Conservation (phyloP, 92 coral and sea anemone genomes). For the Parazoanthus darwini region DNA sequence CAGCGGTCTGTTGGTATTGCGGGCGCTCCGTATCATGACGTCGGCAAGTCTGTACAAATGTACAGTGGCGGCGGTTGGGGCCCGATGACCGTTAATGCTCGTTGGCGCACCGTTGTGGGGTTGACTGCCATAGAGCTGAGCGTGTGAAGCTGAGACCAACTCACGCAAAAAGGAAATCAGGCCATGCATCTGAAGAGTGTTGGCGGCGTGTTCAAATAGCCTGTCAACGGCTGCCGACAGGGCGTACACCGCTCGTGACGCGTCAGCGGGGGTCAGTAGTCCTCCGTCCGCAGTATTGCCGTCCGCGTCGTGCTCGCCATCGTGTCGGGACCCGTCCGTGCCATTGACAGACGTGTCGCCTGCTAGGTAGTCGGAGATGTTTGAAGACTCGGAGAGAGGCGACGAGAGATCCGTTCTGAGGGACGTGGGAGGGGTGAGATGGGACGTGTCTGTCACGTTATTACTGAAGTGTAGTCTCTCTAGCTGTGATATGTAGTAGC, state of each 20-base stretch:
- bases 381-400: conserved; percentile 88
- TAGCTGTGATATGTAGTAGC: conserved; percentile 85
- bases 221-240: conserved; percentile 98
- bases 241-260: conserved; percentile 95
- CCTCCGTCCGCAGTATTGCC: conserved; percentile 67
- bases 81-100: conserved; percentile 49
- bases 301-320: conserved; percentile 68
- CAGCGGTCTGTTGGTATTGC: conserved; percentile 95
- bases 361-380: conserved; percentile 83
- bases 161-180: conserved; percentile 73
- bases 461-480: conserved; percentile 81
- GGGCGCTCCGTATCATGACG: conserved; percentile 95
- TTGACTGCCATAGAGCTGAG: conserved; percentile 74
- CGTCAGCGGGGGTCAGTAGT: conserved; percentile 81
- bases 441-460: conserved; percentile 65
- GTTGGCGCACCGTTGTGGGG: conserved; percentile 45
- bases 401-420: conserved; percentile 76
- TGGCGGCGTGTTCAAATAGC: conserved; percentile 95
- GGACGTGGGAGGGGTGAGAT: conserved; percentile 48
- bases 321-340: conserved; percentile 66
- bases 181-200: conserved; percentile 77
- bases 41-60: conserved; percentile 96
- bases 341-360: conserved; percentile 89
- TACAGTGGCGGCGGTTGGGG: conserved; percentile 71
- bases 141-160: conserved; percentile 80